Evolutionary conservation across 2,797 vertebrate genomes (phyloP).

Genomic region (Micropoecilia bifurca): DNA sequence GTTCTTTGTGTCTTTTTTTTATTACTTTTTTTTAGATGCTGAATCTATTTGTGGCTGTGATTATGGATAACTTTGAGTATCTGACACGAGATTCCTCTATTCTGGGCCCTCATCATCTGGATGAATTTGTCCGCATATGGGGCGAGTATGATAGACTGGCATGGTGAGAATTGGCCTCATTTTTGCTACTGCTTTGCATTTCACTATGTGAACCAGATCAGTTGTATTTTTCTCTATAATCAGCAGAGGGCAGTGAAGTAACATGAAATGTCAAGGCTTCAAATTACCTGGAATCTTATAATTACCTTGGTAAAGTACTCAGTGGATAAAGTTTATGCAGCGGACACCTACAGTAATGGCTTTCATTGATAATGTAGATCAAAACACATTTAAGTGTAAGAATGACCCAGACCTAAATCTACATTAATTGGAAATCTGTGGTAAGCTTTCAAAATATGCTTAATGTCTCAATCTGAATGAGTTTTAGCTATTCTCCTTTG

Average conservation of each 20-base stretch:
- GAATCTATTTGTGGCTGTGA: constrained; percentile 98
- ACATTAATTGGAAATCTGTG: not conserved
- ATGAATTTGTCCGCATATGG: constrained; percentile 99
- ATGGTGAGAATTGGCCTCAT: constrained; percentile 82
- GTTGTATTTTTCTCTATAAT: constrained; percentile 31
- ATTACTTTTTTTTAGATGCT: constrained; percentile 87
- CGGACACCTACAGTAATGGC: not conserved
- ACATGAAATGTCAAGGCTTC: constrained; percentile 17
- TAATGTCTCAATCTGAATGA: not conserved
- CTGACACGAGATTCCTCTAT: constrained; percentile 98
- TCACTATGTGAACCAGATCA: constrained; percentile 1
- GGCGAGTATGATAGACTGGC: constrained; percentile 96
- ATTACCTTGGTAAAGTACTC: not conserved
- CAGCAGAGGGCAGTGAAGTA: constrained; percentile 67
- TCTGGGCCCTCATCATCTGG: constrained; percentile 96
- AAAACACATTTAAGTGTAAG: not conserved
- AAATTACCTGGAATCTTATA: not conserved
- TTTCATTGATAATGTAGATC: not conserved
- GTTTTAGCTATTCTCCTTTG: not conserved
- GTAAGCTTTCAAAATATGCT: not conserved
- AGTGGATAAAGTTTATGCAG: too few relatives aligned
- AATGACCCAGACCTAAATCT: not conserved
- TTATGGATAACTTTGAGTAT: constrained; percentile 99
- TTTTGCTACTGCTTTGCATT: not conserved
- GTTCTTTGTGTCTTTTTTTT: not conserved